phyloP scores from a whole-genome alignment of 2,888 invertebrate species.

The Loripinus fragilis region DNA sequence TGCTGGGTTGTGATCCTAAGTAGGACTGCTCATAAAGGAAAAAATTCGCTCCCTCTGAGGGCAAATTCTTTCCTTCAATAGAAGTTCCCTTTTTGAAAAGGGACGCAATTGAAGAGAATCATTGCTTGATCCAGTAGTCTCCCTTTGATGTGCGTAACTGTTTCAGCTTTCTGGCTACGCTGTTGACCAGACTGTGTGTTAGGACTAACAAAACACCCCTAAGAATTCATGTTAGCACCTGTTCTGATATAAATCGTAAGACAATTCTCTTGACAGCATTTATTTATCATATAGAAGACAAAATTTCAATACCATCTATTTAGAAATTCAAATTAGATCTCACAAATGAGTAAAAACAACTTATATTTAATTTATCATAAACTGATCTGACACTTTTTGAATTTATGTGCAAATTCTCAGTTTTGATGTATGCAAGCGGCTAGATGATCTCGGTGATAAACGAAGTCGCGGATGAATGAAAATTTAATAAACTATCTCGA shows the following conservation, averaged over 20 bases:
- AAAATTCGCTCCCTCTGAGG: too few relatives aligned
- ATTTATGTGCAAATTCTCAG: conserved; percentile 20
- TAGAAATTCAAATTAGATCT: conserved; percentile 22
- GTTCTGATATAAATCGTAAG: conserved; percentile 14
- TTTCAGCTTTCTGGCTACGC: too few relatives aligned
- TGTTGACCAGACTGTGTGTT: too few relatives aligned
- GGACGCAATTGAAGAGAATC: too few relatives aligned
- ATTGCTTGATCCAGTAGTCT: too few relatives aligned
- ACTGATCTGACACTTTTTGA: conserved; percentile 18
- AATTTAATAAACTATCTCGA: conserved; percentile 6
- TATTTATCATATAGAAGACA: conserved; percentile 12
- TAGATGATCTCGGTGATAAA: neutral
- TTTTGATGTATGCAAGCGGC: conserved; percentile 17
- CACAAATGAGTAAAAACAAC: conserved; percentile 20
- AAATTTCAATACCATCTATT: conserved; percentile 15
- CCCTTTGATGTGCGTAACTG: too few relatives aligned
- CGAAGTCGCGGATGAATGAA: neutral
- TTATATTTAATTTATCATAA: conserved; percentile 22
- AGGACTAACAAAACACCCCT: too few relatives aligned
- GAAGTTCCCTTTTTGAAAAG: too few relatives aligned
- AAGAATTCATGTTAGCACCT: conserved; percentile 10
- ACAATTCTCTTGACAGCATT: conserved; percentile 1
- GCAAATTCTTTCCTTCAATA: too few relatives aligned
- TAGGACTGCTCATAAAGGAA: too few relatives aligned
- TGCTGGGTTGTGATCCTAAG: too few relatives aligned